Evolutionary conservation across 2,888 invertebrate genomes (phyloP).

Genomic region (Orthosia gracilis): DNA sequence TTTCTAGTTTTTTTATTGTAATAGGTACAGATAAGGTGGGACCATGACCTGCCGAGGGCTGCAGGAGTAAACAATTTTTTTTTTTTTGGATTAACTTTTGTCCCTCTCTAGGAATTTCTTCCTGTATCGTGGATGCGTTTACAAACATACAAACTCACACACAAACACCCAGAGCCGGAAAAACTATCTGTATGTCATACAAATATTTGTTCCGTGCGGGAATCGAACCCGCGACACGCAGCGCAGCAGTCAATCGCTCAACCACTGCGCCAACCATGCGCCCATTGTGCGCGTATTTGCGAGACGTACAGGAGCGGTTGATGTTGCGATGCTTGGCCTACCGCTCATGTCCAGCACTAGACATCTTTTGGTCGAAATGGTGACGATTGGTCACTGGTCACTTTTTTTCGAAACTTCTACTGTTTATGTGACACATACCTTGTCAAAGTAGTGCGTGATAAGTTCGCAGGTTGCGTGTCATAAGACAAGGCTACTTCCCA

Average conservation of each 20-base stretch:
- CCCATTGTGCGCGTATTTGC: no score
- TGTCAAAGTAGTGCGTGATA: conserved; percentile 22
- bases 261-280: no score
- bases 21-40: neutral
- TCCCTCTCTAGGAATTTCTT: no score
- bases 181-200: no score
- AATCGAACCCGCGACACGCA: no score
- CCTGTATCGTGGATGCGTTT: no score
- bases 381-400: neutral
- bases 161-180: no score
- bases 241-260: no score
- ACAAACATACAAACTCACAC: no score
- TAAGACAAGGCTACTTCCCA: conserved; percentile 67
- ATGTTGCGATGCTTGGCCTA: neutral
- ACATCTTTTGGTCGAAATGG: neutral
- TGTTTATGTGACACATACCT: conserved; percentile 15
- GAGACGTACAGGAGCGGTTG: neutral
- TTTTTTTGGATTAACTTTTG: no score
- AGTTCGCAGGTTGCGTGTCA: conserved; percentile 58
- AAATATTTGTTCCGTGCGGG: no score
- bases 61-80: no score
- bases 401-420: neutral
- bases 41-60: neutral
- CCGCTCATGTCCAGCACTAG: neutral
- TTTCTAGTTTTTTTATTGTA: neutral